Conservation (phyloP, 2,113 vertebrate species). For the Thomomys bottae region DNA sequence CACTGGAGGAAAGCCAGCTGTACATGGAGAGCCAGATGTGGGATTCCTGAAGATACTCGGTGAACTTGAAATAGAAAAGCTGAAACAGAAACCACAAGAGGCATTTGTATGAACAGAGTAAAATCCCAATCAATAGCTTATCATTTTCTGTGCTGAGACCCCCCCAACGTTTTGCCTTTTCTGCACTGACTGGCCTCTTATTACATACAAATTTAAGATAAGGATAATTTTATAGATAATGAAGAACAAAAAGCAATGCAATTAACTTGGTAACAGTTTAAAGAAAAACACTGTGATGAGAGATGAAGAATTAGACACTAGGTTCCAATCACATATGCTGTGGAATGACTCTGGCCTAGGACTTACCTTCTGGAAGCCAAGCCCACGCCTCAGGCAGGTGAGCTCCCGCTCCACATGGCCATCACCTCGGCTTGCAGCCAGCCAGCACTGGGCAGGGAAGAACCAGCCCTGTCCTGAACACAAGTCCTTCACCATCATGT, state of each 20-base stretch:
- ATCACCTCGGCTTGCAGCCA: conserved; percentile 83
- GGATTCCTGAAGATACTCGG: conserved; percentile 85
- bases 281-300: background rate
- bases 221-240: background rate
- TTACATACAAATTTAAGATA: background rate
- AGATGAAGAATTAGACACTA: accelerated
- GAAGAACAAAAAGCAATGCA: background rate
- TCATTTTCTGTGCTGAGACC: too few species aligned
- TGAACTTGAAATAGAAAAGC: conserved; percentile 85
- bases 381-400: conserved; percentile 66
- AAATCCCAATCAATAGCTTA: too few species aligned
- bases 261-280: background rate
- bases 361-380: conserved; percentile 85
- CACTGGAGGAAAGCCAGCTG: conserved; percentile 81
- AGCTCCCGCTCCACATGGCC: conserved; percentile 86
- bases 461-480: conserved; percentile 78
- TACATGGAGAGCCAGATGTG: conserved; percentile 87
- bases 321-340: accelerated
- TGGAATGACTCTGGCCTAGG: background rate
- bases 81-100: conserved; percentile 58
- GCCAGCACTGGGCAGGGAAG: conserved; percentile 88
- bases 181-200: too few species aligned
- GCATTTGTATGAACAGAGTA: accelerated
- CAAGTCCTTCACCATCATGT: conserved; percentile 83
- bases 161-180: background rate